Evolutionary conservation across 2,113 vertebrate species (phyloP), one percentile per base, ranked within the genome.

Genomic region (Chionomys nivalis): DNA sequence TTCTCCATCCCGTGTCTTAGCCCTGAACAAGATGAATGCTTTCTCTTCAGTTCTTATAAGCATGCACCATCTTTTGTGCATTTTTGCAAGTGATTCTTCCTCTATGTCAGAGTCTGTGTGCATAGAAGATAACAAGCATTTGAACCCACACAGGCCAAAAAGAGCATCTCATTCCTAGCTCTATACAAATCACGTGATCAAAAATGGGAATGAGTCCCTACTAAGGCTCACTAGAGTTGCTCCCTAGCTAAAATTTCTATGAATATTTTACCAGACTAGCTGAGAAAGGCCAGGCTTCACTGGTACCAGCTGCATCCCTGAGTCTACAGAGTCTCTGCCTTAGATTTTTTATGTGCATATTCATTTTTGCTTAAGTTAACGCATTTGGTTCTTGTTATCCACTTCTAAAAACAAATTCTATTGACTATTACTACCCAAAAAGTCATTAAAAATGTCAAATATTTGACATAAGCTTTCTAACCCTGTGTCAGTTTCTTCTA

Each of bases 341-440:
- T 90, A 42, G 14, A 61, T 66, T 82, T 42, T 39, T 83, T 82
- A 36, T n/a, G 52, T 81, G 23, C 21, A 63, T 55, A 75, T 23
- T 16, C n/a, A 65, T 77, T 87, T 96, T 90, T 66, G 6, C 26
- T 92, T 78, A 66, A 73, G 81, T 49, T 79, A 85, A 88, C 23
- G 16, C 44, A 39, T 63, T 92, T 94, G n/a, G 23, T 81, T 92
- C 61, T 79, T 92, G 21, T 87, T 70, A 55, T 5, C 42, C 86
- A 42, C 16, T 77, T 49, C 16, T 7, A 87, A 75, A 79, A 72
- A 73, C 92, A 90, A 92, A 77, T 31, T n/a, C 42, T 42, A 65
- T 49, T 58, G 31, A 87, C 42, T 89, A 87, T 58, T 77, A 16
- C 44, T 16, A 47, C 49, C 49, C 7, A 9, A 49, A 81, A 36